These are phyloP conservation scores for Chloroclystis v-ata DNA, from an alignment of 2,888 invertebrate species.

Conservation along the genomic window DNA sequence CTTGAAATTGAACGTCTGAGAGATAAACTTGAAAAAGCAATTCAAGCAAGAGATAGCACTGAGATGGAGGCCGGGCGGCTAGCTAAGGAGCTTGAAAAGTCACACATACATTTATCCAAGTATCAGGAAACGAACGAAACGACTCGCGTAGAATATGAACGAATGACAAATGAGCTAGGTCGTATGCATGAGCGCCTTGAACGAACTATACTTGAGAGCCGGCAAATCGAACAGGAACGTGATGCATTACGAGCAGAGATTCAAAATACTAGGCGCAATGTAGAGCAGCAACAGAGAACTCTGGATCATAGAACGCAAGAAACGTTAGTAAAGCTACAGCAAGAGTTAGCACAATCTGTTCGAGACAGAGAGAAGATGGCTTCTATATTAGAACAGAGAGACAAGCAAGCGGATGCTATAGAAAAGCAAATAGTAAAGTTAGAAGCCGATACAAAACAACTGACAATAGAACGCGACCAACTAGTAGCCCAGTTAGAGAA, in stretches of 20 bases:
- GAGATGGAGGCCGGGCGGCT: conserved; percentile 91
- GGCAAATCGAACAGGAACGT: conserved; percentile 84
- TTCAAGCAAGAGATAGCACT: conserved; percentile 88
- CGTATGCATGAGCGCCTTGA: conserved; percentile 89
- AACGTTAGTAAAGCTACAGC: conserved; percentile 83
- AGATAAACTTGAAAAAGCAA: conserved; percentile 91
- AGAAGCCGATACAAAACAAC: conserved; percentile 90
- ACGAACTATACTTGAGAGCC: conserved; percentile 82
- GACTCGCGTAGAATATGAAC: conserved; percentile 89
- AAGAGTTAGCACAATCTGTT: conserved; percentile 84
- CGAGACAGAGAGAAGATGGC: conserved; percentile 88
- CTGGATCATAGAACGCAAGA: conserved; percentile 84
- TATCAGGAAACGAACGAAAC: conserved; percentile 90
- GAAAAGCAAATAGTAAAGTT: conserved; percentile 91
- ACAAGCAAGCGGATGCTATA: conserved; percentile 87
- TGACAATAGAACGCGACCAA: conserved; percentile 91
- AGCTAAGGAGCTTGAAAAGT: conserved; percentile 91
- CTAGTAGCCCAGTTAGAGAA: conserved; percentile 93
- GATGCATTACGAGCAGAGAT: conserved; percentile 84
- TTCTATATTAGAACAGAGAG: conserved; percentile 86
- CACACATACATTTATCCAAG: conserved; percentile 89
- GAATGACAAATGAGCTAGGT: conserved; percentile 88
- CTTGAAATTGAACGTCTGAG: conserved; percentile 90
- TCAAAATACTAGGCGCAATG: conserved; percentile 80
- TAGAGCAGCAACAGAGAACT: conserved; percentile 81